A percentile compares a stretch with the other conserved stretches of the same genome.
Conservation (phyloP, 2,113 vertebrate species). For the Pontoporia blainvillei region DNA sequence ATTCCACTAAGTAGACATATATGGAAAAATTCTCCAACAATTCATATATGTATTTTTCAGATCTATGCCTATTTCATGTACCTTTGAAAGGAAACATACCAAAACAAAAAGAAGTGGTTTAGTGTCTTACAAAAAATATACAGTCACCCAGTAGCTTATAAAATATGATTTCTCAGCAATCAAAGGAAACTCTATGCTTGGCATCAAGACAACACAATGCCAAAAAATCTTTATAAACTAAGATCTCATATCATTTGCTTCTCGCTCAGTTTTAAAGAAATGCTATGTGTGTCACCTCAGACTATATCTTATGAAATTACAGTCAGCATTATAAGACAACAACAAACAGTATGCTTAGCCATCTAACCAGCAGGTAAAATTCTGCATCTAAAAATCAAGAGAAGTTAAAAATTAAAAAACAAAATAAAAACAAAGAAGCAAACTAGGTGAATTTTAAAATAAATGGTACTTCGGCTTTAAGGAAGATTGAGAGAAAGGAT, state of each 20-base stretch:
- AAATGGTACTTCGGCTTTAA: background rate
- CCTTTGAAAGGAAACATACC: slow-evolving; percentile 10
- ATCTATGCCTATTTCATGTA: background rate
- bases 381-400: background rate
- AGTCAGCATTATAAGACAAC: background rate
- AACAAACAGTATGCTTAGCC: background rate
- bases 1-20: background rate
- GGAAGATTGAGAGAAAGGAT: background rate
- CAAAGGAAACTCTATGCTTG: background rate
- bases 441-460: background rate
- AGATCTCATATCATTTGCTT: background rate
- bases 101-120: background rate
- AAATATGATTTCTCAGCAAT: background rate
- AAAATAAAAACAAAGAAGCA: background rate
- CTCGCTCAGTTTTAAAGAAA: slow-evolving; percentile 8
- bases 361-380: slow-evolving; percentile 2
- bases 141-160: background rate
- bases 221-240: slow-evolving; percentile 35
- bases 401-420: background rate
- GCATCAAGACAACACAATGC: background rate
- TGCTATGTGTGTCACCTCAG: background rate
- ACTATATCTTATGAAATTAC: background rate
- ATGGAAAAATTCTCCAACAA: background rate
- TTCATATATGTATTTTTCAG: background rate
- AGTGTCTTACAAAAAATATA: slow-evolving; percentile 6